These are phyloP conservation scores for Luscinia luscinia DNA, from an alignment of 2,797 vertebrate genomes.

Conservation along the genomic window DNA sequence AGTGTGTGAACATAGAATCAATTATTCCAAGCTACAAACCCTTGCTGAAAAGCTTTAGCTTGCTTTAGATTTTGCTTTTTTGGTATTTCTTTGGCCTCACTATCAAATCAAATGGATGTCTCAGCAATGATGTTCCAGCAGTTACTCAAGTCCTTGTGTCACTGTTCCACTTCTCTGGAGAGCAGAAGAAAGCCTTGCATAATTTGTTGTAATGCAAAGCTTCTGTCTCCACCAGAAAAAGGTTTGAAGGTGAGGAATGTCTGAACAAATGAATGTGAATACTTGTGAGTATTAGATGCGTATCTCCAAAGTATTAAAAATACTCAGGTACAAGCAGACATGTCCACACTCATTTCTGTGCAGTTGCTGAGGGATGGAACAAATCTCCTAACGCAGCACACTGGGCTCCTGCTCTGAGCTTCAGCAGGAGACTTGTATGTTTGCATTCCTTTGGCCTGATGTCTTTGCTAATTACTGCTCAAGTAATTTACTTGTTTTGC, in stretches of 20 bases:
- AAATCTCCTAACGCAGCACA: conserved; percentile 39
- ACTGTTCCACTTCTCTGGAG: not conserved
- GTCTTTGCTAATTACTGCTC: conserved; percentile 62
- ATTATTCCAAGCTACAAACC: not conserved
- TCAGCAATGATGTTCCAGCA: not conserved
- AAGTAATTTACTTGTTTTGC: conserved; percentile 64
- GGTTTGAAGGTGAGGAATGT: conserved; percentile 3
- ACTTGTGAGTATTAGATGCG: conserved; percentile 26
- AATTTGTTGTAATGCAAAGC: not conserved
- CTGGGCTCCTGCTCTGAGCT: conserved; percentile 10
- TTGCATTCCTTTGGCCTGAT: conserved; percentile 71
- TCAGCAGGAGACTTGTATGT: conserved; percentile 58
- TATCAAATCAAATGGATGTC: not conserved
- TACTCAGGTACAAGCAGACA: conserved; percentile 36
- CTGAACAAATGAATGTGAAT: conserved; percentile 21
- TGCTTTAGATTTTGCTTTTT: not conserved
- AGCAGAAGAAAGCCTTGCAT: not conserved
- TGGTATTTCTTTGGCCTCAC: not conserved
- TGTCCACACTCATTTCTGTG: conserved; percentile 56
- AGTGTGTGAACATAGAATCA: not conserved
- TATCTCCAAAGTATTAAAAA: conserved; percentile 51
- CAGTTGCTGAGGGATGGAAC: conserved; percentile 50
- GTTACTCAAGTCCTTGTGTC: not conserved
- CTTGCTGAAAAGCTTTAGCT: not conserved
- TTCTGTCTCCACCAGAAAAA: conserved; percentile 39